Evolutionary conservation across 2,113 vertebrate species (phyloP).

Genomic region (Leptobrachium leishanense): DNA sequence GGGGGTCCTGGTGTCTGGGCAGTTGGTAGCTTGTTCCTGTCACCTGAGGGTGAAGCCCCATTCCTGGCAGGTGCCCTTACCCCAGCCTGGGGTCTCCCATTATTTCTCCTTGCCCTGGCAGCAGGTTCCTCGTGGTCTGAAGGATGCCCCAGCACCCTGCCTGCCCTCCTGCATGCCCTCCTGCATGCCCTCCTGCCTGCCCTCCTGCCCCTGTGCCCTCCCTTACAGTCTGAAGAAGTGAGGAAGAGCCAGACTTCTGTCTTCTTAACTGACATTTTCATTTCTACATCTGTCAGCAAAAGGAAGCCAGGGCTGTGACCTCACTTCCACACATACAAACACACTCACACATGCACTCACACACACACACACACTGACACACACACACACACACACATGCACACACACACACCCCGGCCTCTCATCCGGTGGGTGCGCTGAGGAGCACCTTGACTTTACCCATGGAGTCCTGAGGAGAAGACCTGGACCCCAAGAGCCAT

Average conservation of each 20-base stretch:
- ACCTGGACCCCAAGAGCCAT: constrained; percentile 60
- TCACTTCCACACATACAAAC: constrained; percentile 72
- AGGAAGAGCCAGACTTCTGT: neutral
- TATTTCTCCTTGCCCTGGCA: neutral
- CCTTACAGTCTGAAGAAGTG: neutral
- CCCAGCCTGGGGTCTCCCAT: too few relatives aligned
- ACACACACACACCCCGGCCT: constrained; percentile 27
- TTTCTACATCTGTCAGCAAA: constrained; percentile 60
- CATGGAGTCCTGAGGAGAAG: constrained; percentile 28
- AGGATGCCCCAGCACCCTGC: neutral
- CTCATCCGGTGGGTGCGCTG: constrained; percentile 45
- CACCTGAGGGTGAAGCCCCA: too few relatives aligned
- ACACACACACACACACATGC: constrained; percentile 34
- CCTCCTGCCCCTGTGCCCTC: neutral
- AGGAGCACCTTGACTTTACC: constrained; percentile 34
- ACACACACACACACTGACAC: constrained; percentile 50
- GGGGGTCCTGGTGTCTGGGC: too few relatives aligned
- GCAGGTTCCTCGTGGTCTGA: neutral
- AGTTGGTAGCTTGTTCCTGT: too few relatives aligned
- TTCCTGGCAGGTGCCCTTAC: too few relatives aligned
- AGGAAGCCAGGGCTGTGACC: constrained; percentile 68
- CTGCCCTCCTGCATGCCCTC: too few relatives aligned
- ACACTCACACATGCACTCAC: constrained; percentile 40
- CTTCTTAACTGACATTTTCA: constrained; percentile 38
- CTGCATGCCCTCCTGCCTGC: too few relatives aligned